Evolutionary conservation across 2,888 invertebrate genomes (phyloP).

Genomic region (Zhuqinia jingwanae): DNA sequence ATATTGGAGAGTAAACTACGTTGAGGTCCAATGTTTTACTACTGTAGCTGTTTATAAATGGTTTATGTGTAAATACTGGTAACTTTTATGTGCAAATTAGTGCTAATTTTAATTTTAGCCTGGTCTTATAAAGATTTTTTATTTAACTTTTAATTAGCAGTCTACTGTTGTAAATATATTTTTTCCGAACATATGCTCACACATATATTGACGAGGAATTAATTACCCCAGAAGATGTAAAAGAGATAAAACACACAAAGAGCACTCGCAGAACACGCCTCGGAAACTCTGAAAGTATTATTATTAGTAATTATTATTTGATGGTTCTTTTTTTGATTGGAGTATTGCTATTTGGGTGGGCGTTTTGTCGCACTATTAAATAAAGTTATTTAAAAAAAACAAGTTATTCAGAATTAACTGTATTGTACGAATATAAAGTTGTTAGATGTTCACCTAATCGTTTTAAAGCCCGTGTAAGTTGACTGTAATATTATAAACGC

Average conservation of each 20-base stretch:
- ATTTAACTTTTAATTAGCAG: no score
- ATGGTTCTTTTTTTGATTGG: slow-evolving; percentile 11
- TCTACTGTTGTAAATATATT: no score
- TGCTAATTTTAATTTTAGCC: no score
- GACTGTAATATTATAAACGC: slow-evolving; percentile 20
- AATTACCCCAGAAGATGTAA: no score
- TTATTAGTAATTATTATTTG: slow-evolving; percentile 27
- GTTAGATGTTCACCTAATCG: slow-evolving; percentile 7
- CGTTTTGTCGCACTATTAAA: not conserved
- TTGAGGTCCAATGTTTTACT: no score
- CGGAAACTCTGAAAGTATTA: slow-evolving; percentile 38
- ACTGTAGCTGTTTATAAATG: no score
- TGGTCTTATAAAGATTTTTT: no score
- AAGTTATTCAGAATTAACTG: slow-evolving; percentile 8
- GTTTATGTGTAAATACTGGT: no score
- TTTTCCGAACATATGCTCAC: no score
- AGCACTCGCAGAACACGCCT: slow-evolving; percentile 7
- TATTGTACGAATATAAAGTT: slow-evolving; percentile 12
- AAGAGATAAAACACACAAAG: not conserved
- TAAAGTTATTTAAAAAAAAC: slow-evolving; percentile 3
- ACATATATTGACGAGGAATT: no score
- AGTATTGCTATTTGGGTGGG: slow-evolving; percentile 38
- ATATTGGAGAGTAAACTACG: no score
- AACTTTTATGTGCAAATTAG: no score
- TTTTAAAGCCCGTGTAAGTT: slow-evolving; percentile 9